Evolutionary conservation across 1,140 invertebrate genomes (phyloP).

Genomic region (Zaprionus tsacasi): DNA sequence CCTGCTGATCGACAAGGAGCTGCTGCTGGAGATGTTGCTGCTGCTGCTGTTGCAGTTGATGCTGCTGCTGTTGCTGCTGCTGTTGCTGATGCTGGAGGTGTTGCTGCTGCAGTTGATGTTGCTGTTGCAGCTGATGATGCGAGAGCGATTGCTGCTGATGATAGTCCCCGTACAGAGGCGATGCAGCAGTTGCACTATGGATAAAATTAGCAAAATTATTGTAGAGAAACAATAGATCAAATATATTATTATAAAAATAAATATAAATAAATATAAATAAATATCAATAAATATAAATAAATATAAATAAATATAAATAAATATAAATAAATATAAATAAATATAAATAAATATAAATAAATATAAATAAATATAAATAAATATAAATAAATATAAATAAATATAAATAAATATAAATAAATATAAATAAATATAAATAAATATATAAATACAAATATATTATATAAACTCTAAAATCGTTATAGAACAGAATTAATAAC

Average conservation of each 20-base stretch:
- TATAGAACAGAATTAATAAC: no score
- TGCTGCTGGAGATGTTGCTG: conserved; percentile 28
- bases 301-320: no score
- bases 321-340: no score
- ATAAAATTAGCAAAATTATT: background rate
- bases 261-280: no score
- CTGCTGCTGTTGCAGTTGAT: conserved; percentile 34
- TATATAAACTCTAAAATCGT: no score
- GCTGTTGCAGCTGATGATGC: conserved; percentile 42
- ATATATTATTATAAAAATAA: background rate
- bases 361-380: no score
- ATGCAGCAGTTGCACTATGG: conserved; percentile 55
- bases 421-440: no score
- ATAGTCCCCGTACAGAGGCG: conserved; percentile 67
- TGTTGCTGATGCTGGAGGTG: conserved; percentile 45
- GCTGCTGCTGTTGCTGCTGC: conserved; percentile 47
- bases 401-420: no score
- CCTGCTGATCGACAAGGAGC: conserved; percentile 38
- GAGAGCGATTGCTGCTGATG: conserved; percentile 54
- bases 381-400: no score
- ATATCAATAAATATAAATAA: no score
- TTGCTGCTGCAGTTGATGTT: conserved; percentile 24
- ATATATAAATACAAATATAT: no score
- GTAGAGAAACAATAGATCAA: conserved; percentile 5
- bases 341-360: no score